These are phyloP conservation scores for Melitaea athalia DNA, from an alignment of 2,888 invertebrate species.

Conservation along the genomic window DNA sequence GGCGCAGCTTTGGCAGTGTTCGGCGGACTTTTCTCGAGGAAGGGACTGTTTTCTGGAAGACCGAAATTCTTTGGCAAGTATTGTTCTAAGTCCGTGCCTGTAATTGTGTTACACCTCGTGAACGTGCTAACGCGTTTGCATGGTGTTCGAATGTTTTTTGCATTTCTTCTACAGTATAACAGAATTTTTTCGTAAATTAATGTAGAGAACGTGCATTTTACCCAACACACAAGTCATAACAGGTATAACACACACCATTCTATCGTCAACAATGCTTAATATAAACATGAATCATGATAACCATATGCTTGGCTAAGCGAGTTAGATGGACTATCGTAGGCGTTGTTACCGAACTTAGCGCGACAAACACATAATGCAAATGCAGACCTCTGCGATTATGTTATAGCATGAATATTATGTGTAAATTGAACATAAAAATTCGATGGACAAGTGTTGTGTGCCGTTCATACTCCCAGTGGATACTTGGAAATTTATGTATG, in stretches of 20 bases:
- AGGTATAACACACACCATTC: conserved; percentile 30
- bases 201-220: conserved; percentile 27
- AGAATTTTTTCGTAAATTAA: conserved; percentile 12
- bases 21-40: conserved; percentile 77
- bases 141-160: conserved; percentile 17
- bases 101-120: conserved; percentile 47
- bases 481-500: conserved; percentile 13
- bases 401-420: conserved; percentile 17
- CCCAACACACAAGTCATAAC: conserved; percentile 23
- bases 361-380: conserved; percentile 34
- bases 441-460: conserved; percentile 8
- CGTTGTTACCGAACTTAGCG: conserved; percentile 31
- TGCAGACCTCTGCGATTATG: conserved; percentile 23
- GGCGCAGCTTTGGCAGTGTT: conserved; percentile 66
- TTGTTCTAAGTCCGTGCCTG: conserved; percentile 83
- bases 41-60: conserved; percentile 79
- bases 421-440: conserved; percentile 14
- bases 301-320: conserved; percentile 28
- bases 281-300: conserved; percentile 36
- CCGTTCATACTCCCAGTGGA: conserved; percentile 15
- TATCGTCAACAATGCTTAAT: conserved; percentile 31
- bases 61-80: conserved; percentile 85
- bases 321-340: conserved; percentile 35
- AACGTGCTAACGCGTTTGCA: conserved; percentile 41
- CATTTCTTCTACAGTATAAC: conserved; percentile 4